Conservation (phyloP, 1,140 invertebrate species). For the Drusus annulatus region DNA sequence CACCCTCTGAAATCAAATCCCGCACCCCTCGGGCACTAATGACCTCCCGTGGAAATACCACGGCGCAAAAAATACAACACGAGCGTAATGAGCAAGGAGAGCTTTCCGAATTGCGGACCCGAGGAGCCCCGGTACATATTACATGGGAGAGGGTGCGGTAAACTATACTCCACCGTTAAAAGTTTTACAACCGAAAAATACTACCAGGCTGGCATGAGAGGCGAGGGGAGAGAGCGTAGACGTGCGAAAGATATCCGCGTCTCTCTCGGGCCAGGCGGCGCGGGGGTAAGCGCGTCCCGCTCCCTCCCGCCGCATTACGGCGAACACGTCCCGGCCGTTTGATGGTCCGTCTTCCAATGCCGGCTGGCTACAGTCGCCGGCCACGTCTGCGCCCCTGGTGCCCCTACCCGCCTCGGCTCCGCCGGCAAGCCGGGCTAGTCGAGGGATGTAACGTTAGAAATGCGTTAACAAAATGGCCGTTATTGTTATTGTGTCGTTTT, state of each 20-base stretch:
- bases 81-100: slow-evolving; percentile 37
- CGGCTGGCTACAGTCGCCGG: slow-evolving; percentile 69
- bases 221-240: slow-evolving; percentile 33
- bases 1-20: slow-evolving; percentile 43
- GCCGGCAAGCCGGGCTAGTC: no score
- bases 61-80: slow-evolving; percentile 30
- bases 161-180: slow-evolving; percentile 65
- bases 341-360: slow-evolving; percentile 87
- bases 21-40: slow-evolving; percentile 45
- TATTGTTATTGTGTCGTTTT: neutral
- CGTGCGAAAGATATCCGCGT: slow-evolving; percentile 37
- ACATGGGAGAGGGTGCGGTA: slow-evolving; percentile 40
- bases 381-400: slow-evolving; percentile 69
- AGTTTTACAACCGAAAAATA: slow-evolving; percentile 77
- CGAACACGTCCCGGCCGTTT: slow-evolving; percentile 79
- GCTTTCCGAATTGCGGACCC: slow-evolving; percentile 16
- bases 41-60: slow-evolving; percentile 27
- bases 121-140: slow-evolving; percentile 19
- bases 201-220: slow-evolving; percentile 26
- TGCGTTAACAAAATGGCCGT: slow-evolving; percentile 48
- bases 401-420: slow-evolving; percentile 74
- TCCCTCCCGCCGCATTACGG: slow-evolving; percentile 69
- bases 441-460: slow-evolving; percentile 49
- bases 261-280: slow-evolving; percentile 53
- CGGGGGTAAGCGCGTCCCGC: slow-evolving; percentile 58